These are phyloP conservation scores for Psettodes erumei DNA, from an alignment of 2,113 vertebrate species.

Conservation along the genomic window DNA sequence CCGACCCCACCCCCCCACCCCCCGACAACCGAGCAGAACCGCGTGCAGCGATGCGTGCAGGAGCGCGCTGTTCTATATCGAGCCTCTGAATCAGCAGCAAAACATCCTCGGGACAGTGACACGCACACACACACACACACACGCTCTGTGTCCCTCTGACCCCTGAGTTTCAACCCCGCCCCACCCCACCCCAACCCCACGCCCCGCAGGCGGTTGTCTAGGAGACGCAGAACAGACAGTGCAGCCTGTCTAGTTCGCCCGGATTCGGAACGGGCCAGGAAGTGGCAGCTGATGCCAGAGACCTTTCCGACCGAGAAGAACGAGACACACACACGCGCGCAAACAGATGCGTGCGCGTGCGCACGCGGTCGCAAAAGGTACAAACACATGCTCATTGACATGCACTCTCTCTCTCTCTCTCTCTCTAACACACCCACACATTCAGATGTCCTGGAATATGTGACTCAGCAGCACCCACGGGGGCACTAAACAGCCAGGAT, in stretches of 20 bases:
- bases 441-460: slow-evolving; percentile 47
- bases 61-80: slow-evolving; percentile 49
- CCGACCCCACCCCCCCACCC: neutral
- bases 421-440: slow-evolving; percentile 2
- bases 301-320: slow-evolving; percentile 48
- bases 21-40: slow-evolving; percentile 21
- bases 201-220: slow-evolving; percentile 62
- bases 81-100: slow-evolving; percentile 62
- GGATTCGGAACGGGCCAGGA: slow-evolving; percentile 42
- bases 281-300: slow-evolving; percentile 53
- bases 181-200: too few species aligned
- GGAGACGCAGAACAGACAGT: slow-evolving; percentile 59
- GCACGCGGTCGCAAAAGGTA: slow-evolving; percentile 12
- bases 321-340: slow-evolving; percentile 14
- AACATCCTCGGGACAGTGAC: slow-evolving; percentile 45
- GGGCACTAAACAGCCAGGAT: slow-evolving; percentile 22
- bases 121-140: slow-evolving; percentile 41
- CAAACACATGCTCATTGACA: slow-evolving; percentile 19
- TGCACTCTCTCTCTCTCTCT: neutral
- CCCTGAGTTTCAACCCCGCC: slow-evolving; percentile 42
- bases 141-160: slow-evolving; percentile 13
- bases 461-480: slow-evolving; percentile 68
- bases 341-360: neutral
- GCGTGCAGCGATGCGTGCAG: slow-evolving; percentile 5
- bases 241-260: slow-evolving; percentile 48